Percentiles rank a stretch among this genome's conserved stretches.
phyloP scores from a whole-genome alignment of 2,113 vertebrate species.

The Pangasianodon gigas region DNA sequence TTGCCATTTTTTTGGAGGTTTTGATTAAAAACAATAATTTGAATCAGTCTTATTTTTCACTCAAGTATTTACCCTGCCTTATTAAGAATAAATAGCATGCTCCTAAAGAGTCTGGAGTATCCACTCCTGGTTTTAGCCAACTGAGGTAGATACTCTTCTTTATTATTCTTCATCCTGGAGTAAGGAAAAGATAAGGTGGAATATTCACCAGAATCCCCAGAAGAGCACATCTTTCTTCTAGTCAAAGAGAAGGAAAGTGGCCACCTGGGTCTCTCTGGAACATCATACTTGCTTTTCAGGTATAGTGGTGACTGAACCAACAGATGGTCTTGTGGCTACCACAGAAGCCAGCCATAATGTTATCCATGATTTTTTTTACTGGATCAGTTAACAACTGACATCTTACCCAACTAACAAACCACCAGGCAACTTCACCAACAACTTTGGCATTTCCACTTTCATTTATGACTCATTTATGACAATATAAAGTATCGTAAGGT shows the following conservation, averaged over 20 bases:
- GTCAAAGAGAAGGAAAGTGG: slow-evolving; percentile 74
- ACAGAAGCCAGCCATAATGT: slow-evolving; percentile 71
- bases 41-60: not conserved
- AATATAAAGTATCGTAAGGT: not conserved
- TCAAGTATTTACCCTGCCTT: not conserved
- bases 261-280: slow-evolving; percentile 73
- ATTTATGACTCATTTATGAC: not conserved
- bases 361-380: slow-evolving; percentile 58
- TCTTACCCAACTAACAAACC: not conserved
- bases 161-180: not conserved
- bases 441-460: not conserved
- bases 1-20: not conserved
- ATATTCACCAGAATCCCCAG: slow-evolving; percentile 73
- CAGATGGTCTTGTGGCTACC: slow-evolving; percentile 41
- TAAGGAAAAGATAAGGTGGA: slow-evolving; percentile 29
- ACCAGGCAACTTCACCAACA: not conserved
- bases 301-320: slow-evolving; percentile 66
- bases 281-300: slow-evolving; percentile 61
- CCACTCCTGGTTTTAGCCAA: not conserved
- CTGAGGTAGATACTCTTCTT: not conserved
- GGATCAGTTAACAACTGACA: slow-evolving; percentile 50
- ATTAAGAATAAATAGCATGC: not conserved
- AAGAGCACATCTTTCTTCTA: slow-evolving; percentile 70
- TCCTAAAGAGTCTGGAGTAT: not conserved
- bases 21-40: not conserved